Evolutionary conservation across 2,113 vertebrate species (phyloP), one percentile per base, ranked within the genome.

Genomic region (Arizona elegans): DNA sequence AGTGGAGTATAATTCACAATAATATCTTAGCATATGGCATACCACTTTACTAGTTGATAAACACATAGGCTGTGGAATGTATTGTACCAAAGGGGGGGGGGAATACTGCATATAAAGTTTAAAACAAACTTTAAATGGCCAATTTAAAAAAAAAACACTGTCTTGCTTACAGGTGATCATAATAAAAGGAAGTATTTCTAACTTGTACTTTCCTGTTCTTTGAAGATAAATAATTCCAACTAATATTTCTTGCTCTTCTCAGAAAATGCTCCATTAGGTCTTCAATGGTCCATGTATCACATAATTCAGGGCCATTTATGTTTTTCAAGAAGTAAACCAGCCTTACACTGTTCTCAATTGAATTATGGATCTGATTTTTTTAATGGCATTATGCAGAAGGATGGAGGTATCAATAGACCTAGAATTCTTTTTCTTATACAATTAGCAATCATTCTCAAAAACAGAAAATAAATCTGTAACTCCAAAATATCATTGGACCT

Each of bases 301-400:
- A 0, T 93, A 38, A 21, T 21, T 93, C n/a, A 93, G 38, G 85
- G 4, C 47, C 56, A 52, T n/a, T 59, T 62, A 29, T 65, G 52
- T 87, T 95, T 95, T 92, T 4, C 91, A 91, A 89, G 91, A 96
- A 94, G 88, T 52, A 2, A 95, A 92, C 5, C 1, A 62, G 65
- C 4, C 89, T 47, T n/a, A 65, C 13, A 62, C 33, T 92, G 15
- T 33, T 92, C 91, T 8, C 26, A 38, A 50, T 33, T 55, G 26
- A 87, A 91, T 52, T 52, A 26, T 33, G 47, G 70, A 29, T 62
- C 91, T 92, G 26, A 33, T 19, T 87, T 93, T 92, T 94, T 26
- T 26, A 59, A 81, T 86, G 92, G 47, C 58, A 90, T 1, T 65
- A 91, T 56, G 62, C 23, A 23, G 38, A 43, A 24, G 7, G 3